phyloP scores from a whole-genome alignment of 2,888 invertebrate genomes.

The Itoplectis maculator region DNA sequence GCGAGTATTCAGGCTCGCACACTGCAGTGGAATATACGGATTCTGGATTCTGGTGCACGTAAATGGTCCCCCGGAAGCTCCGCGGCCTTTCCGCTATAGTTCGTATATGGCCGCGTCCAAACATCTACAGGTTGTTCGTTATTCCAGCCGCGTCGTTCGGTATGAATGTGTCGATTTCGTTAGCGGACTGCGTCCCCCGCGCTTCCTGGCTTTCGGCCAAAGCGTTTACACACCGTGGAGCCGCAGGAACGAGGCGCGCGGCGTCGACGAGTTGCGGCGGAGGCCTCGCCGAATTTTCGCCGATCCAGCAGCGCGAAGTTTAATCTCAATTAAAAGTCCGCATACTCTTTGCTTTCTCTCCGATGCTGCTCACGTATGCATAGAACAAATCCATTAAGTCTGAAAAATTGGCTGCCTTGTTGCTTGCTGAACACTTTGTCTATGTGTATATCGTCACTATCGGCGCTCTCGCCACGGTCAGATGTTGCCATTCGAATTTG shows the following conservation, averaged over 20 bases:
- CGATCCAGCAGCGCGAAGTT: constrained; percentile 57
- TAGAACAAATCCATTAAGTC: constrained; percentile 26
- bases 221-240: constrained; percentile 74
- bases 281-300: constrained; percentile 66
- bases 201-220: constrained; percentile 77
- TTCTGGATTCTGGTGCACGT: constrained; percentile 33
- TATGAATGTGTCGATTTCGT: constrained; percentile 80
- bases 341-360: constrained; percentile 16
- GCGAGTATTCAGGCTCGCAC: constrained; percentile 2
- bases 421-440: neutral
- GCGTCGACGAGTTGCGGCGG: constrained; percentile 50
- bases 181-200: constrained; percentile 65
- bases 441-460: neutral
- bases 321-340: constrained; percentile 54
- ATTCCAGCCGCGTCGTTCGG: constrained; percentile 74
- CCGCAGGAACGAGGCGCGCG: constrained; percentile 44
- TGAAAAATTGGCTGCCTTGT: neutral
- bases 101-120: constrained; percentile 64
- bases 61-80: constrained; percentile 28
- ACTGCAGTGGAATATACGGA: constrained; percentile 1
- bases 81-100: constrained; percentile 20
- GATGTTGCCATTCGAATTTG: neutral
- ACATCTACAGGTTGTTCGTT: constrained; percentile 82
- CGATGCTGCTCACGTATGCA: constrained; percentile 45
- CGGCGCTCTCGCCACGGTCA: neutral